Base-by-base conservation (phyloP, 2,888 invertebrate genomes). In the Entomobrya proxima region DNA sequence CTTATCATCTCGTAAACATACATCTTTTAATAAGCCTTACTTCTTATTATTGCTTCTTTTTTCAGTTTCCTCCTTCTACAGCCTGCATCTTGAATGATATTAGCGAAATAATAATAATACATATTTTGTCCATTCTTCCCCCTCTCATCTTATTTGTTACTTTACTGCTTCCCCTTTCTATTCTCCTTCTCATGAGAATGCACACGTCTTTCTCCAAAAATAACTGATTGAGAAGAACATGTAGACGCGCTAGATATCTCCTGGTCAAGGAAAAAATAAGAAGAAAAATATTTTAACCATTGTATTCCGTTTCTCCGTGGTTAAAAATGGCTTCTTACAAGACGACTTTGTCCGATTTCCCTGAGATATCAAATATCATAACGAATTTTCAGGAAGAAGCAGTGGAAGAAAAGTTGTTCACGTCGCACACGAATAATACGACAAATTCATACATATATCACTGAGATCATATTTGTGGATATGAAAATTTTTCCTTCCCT, bases 91-190 rank as follows among this genome's bases (percentile, higher is more conserved):
- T 81, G 74, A 81, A 81, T 81, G 61, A 74, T 81, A 74, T 37
- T 74, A 74, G 74, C 15, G 35, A 30, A 67, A 85, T 85, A 86
- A 86, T 84, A 85, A 88, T 86, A 88, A 86, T 82, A 72, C 86
- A 87, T 75, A 88, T 86, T 86, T 81, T 85, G 64, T 58, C 61
- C 61, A 74, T 81, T 80, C 74, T 74, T 61, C 44, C 74, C 74
- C 47, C 35, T 69, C 72, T 80, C 58, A 44, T 81, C 81, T 47
- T 74, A 44, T 80, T 72, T 69, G 37, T 35, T 69, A 55, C 72
- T 80, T 72, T 55, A 6, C 81, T 61, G 3, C 74, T 79, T 80
- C 81, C 74, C 74, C 85, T 76, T 79, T 75, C 64, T 61, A 50
- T 64, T 18, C 30, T 82, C 85, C 52, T 85, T 79, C 85, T 69